Evolutionary conservation across 1,140 invertebrate genomes (phyloP), one percentile per base, ranked within the genome.

Genomic region (Meloidogyne floridensis): DNA sequence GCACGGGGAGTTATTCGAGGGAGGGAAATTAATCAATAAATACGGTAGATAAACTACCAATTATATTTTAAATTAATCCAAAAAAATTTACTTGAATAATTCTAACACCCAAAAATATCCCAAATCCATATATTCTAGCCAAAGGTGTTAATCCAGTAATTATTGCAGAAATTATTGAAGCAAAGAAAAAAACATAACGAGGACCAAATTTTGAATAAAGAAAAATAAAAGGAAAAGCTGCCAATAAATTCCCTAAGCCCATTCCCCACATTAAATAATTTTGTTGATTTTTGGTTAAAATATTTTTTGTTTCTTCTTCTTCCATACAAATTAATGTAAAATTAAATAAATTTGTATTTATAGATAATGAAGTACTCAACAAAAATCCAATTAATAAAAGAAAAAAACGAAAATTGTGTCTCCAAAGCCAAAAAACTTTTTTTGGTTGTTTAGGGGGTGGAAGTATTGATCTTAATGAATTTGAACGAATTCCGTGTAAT

Each of bases 321-420:
- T 20, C 15, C 82, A 84, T 86, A 73, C 83, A 84, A 72, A 84
- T 86, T 43, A 86, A 18, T 10, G 83, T 82, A 70, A 84, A 84
- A 69, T 87, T 85, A 51, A 86, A 80, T 20, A 86, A 78, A 42
- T 88, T 42, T 84, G 87, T 85, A 59, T 85, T 85, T 18, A 86
- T 86, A 56, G 85, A 84, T 20, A 85, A 82, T 9, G 84, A 85
- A 32, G 84, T 80, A 13, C 88, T 18, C 42, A 86, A 87, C 42
- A 85, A 79, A 51, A 73, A 75, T 32, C 86, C 81, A 32, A 85
- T 32, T 15, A 87, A 18, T 56, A 85, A 51, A 65, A 85, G 84
- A 56, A 85, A 80, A 77, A 86, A 87, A 10, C 84, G 80, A 54
- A 77, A 84, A 15, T 77, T 51, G 56, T 84, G n/a, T 65, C n/a